Percentiles rank a stretch among this genome's conserved stretches.
These are phyloP conservation scores for Zygogramma bicolorata DNA, from an alignment of 2,888 invertebrate genomes.

Conservation along the genomic window DNA sequence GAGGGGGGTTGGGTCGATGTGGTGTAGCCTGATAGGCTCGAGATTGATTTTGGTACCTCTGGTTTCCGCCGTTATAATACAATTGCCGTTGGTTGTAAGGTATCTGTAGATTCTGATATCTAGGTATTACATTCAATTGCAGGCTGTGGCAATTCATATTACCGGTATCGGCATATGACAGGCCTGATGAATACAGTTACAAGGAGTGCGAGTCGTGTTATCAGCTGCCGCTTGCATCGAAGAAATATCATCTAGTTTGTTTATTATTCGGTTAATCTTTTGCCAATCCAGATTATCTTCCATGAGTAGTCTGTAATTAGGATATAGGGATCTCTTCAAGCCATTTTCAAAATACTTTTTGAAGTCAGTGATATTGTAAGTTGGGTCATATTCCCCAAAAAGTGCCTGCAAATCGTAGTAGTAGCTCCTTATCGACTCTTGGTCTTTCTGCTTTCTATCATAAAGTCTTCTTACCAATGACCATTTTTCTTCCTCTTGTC, in stretches of 20 bases:
- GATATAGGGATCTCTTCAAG: neutral
- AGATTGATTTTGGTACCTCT: neutral
- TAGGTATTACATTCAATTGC: neutral
- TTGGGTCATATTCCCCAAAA: conserved; percentile 2
- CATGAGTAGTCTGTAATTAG: conserved; percentile 3
- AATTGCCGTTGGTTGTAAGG: neutral
- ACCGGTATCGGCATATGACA: neutral
- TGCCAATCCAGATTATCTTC: conserved; percentile 4
- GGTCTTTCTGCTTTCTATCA: neutral
- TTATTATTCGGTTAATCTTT: neutral
- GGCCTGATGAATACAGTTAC: neutral
- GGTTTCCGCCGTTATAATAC: neutral
- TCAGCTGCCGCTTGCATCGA: neutral
- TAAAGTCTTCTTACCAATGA: neutral
- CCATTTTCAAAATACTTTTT: conserved; percentile 19
- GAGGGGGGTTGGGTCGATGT: neutral
- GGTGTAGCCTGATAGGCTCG: neutral
- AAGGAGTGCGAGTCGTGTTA: neutral
- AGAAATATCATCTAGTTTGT: conserved; percentile 6
- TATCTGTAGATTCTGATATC: neutral
- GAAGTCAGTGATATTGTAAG: neutral
- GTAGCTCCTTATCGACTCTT: conserved; percentile 7
- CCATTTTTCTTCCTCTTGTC: neutral
- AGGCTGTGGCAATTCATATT: neutral
- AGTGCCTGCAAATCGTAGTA: conserved; percentile 12